Evolutionary conservation across 2,888 invertebrate genomes (phyloP).

Genomic region (Sphaerophoria rueppellii): DNA sequence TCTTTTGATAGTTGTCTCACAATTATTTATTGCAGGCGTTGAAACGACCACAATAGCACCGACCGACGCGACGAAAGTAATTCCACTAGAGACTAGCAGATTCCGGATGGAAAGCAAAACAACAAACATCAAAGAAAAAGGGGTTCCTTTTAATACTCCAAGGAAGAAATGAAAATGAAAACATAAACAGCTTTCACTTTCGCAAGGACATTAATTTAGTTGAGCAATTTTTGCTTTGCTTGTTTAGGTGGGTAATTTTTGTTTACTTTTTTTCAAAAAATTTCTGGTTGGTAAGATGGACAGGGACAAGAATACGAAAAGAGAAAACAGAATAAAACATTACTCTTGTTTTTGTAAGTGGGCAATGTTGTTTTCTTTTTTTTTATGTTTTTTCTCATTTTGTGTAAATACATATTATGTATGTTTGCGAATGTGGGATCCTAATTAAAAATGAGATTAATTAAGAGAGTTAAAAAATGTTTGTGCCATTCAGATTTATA

Average conservation of each 20-base stretch:
- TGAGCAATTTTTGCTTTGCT: constrained; percentile 38
- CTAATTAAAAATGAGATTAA: constrained; percentile 69
- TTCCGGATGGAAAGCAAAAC: too few relatives aligned
- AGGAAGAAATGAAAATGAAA: constrained; percentile 13
- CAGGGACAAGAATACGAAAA: background rate
- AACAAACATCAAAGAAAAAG: background rate
- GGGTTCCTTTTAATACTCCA: background rate
- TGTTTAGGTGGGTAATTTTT: background rate
- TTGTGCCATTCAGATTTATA: constrained; percentile 57
- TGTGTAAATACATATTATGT: background rate
- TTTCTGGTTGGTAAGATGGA: background rate
- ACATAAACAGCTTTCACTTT: constrained; percentile 51
- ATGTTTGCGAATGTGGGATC: constrained; percentile 3
- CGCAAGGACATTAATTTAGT: constrained; percentile 53
- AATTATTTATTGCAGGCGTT: constrained; percentile 30
- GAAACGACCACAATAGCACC: background rate
- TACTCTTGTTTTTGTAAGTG: background rate
- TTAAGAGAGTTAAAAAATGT: constrained; percentile 62
- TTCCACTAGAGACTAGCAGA: too few relatives aligned
- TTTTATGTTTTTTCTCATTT: background rate
- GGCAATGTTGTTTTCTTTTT: background rate
- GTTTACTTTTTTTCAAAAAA: background rate
- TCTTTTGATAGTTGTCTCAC: constrained; percentile 41
- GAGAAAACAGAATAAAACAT: background rate
- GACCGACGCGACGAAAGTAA: background rate